Percentiles rank a stretch among this genome's conserved stretches.
Evolutionary conservation across 1,140 invertebrate species (phyloP).

Genomic region (Drosophila pachea): DNA sequence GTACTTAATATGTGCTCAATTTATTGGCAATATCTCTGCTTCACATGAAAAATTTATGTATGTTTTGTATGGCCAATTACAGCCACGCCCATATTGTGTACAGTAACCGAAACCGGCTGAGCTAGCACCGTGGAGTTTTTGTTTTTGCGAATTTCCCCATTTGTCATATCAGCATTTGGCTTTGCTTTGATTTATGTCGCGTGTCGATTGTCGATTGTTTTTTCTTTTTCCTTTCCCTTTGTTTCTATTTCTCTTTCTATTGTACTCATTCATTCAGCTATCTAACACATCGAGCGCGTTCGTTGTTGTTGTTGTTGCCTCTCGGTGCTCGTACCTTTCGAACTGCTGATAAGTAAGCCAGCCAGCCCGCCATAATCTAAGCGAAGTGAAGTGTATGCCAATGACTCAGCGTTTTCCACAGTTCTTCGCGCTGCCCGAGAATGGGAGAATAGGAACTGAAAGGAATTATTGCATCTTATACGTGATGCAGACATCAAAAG

Average conservation of each 20-base stretch:
- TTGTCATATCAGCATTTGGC: constrained; percentile 62
- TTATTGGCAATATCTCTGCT: constrained; percentile 67
- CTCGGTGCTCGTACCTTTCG: too few species aligned
- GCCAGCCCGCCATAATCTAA: too few species aligned
- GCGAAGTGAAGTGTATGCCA: too few species aligned
- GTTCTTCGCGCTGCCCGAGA: too few species aligned
- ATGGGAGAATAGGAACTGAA: too few species aligned
- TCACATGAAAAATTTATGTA: constrained; percentile 30
- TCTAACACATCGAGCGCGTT: too few species aligned
- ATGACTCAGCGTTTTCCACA: too few species aligned
- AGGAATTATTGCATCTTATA: too few species aligned
- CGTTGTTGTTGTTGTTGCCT: too few species aligned
- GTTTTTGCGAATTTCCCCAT: constrained; percentile 39
- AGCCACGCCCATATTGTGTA: constrained; percentile 4
- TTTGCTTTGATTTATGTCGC: constrained; percentile 26
- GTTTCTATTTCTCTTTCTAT: background rate
- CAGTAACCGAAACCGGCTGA: constrained; percentile 10
- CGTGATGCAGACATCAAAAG: too few species aligned
- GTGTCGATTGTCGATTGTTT: background rate
- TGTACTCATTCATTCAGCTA: background rate
- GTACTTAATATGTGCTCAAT: constrained; percentile 57
- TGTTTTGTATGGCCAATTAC: constrained; percentile 5
- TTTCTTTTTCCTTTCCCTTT: background rate
- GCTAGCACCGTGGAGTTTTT: constrained; percentile 18
- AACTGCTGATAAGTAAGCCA: too few species aligned